A percentile compares a stretch with the other conserved stretches of the same genome.
These are phyloP conservation scores for Etheostoma perlongum DNA, from an alignment of 2,797 vertebrate genomes.

Conservation along the genomic window DNA sequence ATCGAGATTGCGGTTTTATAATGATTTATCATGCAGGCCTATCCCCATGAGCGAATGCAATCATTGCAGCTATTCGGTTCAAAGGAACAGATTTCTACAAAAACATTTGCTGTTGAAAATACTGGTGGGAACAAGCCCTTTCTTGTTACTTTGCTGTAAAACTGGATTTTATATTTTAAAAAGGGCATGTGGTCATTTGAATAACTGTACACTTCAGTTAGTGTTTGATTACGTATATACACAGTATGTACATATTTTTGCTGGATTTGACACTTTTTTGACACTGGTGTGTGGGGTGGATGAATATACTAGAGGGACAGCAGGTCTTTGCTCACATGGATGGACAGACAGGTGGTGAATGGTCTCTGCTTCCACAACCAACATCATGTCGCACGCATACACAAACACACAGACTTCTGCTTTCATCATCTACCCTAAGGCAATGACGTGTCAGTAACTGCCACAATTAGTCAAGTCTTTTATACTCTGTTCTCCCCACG, in stretches of 20 bases:
- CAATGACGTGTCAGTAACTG: slow-evolving; percentile 35
- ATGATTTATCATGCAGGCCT: too few species aligned
- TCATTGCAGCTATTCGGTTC: background rate
- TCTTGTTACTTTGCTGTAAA: background rate
- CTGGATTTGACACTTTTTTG: background rate
- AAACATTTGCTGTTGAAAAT: background rate
- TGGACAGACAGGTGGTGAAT: slow-evolving; percentile 62
- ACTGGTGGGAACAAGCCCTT: background rate
- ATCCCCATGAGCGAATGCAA: too few species aligned
- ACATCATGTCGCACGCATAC: slow-evolving; percentile 42
- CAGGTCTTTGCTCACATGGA: slow-evolving; percentile 66
- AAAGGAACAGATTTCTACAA: background rate
- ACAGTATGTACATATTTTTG: background rate
- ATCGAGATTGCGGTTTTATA: too few species aligned
- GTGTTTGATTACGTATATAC: background rate
- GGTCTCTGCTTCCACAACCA: slow-evolving; percentile 44
- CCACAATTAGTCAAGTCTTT: slow-evolving; percentile 49
- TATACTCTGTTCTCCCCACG: slow-evolving; percentile 15
- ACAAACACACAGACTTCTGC: slow-evolving; percentile 41
- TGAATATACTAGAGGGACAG: slow-evolving; percentile 49
- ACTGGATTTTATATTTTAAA: background rate
- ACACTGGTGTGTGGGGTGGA: background rate
- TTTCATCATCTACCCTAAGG: slow-evolving; percentile 52
- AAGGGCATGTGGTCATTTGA: background rate
- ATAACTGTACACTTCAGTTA: background rate